Base-by-base conservation (phyloP, 2,797 vertebrate genomes). In the Siniperca scherzeri region DNA sequence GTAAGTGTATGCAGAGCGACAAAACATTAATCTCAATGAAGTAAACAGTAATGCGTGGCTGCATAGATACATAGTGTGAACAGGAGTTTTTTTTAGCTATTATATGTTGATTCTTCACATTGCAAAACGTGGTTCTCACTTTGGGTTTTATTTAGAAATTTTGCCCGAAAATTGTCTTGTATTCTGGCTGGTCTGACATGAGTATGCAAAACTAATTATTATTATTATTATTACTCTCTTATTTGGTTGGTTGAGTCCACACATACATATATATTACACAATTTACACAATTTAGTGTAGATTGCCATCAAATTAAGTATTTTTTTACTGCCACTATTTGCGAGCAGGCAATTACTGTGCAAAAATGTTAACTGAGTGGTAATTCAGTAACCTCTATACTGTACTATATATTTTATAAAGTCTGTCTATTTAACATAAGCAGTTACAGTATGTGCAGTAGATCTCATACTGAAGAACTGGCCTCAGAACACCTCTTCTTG, bases 1-100 rank as follows among this genome's bases (percentile, higher is more conserved):
- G 8, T 44, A 72, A 60, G 60, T 48, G 4, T 50, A 42, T 3
- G 12, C 44, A 60, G 21, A 48, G 50, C 59, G n/a, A 36, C 30
- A 79, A 48, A 44, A 30, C 16, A 72, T 5, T 44, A 50, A 78
- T 78, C 70, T 60, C 65, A 25, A 7, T 53, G 52, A 53, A 46
- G 30, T 27, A 19, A 69, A 64, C 44, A 65, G 25, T 66, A 40
- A 33, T 12, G 25, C 14, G 50, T 33, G 38, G 0, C 33, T 65
- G 52, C 52, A 66, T 4, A n/a, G 1, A 44, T 38, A 52, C 7
- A 70, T 25, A 3, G 2, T n/a, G 38, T 21, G 16, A 36, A 57
- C 16, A 48, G 16, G 7, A 46, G 3, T 42, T 42, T 42, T 42
- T 64, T 14, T 14, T 4, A 25, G 25, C 19, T 22, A 44, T 27